Base-by-base conservation (phyloP, 2,797 vertebrate genomes). In the Megaceryle alcyon region DNA sequence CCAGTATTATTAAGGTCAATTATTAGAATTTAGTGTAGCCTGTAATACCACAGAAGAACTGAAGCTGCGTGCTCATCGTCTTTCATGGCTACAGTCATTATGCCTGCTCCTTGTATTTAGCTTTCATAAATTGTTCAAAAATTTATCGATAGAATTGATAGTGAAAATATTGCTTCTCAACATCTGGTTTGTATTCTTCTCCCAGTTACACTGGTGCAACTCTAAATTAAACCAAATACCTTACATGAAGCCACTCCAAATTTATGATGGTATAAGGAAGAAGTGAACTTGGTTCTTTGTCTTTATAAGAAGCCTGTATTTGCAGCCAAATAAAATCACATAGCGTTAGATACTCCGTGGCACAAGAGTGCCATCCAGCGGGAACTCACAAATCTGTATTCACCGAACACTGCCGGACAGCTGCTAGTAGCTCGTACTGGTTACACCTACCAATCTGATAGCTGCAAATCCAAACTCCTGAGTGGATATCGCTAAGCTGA, bases 291-390 rank as follows among this genome's bases (percentile, higher is more conserved):
- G 43, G 49, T 48, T 75, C 28, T 61, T 56, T 43, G 46, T 49
- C 72, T 72, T 91, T 80, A 37, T 44, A 90, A 79, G 37, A 37
- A 2, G 13, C 10, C 71, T 44, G 4, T 44, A 66, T 73, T 77
- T 73, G 23, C 82, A 90, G 77, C 70, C 94, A 60, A 91, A 57
- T 16, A 85, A 82, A 90, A 81, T 26, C 72, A 4, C 51, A 15
- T 1, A 6, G 35, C 15, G 23, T 33, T 28, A n/a, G 44, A 29
- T 17, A 7, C 93, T 96, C 81, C 22, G 28, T 82, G 86, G 84
- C 90, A 86, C 88, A 70, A 72, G 90, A 94, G 72, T 96, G 95
- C 96, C 96, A 93, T 88, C 96, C 95, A 94, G 96, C 17, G 95
- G 94, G 22, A 80, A 60, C 19, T 80, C 41, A 72, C 73, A 76